Evolutionary conservation across 2,888 invertebrate species (phyloP).

Genomic region (Cataglyphis rosenhaueri): DNA sequence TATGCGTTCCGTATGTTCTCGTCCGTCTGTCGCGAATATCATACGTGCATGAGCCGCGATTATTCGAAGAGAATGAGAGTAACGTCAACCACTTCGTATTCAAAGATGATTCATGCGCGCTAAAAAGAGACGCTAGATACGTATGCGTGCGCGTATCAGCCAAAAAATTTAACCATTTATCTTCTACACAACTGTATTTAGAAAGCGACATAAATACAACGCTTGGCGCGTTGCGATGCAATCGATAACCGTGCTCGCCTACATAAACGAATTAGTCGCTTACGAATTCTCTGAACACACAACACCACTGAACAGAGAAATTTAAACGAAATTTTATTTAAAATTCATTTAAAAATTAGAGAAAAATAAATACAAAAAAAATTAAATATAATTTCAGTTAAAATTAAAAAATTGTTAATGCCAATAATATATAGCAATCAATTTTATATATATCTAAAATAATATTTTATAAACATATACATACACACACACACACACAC

Average conservation of each 20-base stretch:
- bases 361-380: slow-evolving; percentile 5
- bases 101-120: slow-evolving; percentile 64
- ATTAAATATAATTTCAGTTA: not conserved
- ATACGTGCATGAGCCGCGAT: slow-evolving; percentile 74
- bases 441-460: not conserved
- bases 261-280: slow-evolving; percentile 37
- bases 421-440: not conserved
- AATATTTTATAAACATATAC: not conserved
- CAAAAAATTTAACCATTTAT: slow-evolving; percentile 44
- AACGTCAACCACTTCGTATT: slow-evolving; percentile 74
- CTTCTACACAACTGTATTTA: slow-evolving; percentile 27
- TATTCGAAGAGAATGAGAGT: slow-evolving; percentile 75
- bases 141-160: slow-evolving; percentile 37
- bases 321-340: slow-evolving; percentile 6
- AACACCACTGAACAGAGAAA: slow-evolving; percentile 25
- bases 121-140: slow-evolving; percentile 58
- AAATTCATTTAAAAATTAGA: not conserved
- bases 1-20: slow-evolving; percentile 43
- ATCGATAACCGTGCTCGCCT: slow-evolving; percentile 20
- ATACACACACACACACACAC: not conserved
- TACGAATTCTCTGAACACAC: slow-evolving; percentile 12
- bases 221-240: not conserved
- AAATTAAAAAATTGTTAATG: not conserved
- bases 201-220: slow-evolving; percentile 29
- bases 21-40: slow-evolving; percentile 41